These are phyloP conservation scores for Ahaetulla prasina DNA, from an alignment of 2,113 vertebrate genomes.

Conservation along the genomic window DNA sequence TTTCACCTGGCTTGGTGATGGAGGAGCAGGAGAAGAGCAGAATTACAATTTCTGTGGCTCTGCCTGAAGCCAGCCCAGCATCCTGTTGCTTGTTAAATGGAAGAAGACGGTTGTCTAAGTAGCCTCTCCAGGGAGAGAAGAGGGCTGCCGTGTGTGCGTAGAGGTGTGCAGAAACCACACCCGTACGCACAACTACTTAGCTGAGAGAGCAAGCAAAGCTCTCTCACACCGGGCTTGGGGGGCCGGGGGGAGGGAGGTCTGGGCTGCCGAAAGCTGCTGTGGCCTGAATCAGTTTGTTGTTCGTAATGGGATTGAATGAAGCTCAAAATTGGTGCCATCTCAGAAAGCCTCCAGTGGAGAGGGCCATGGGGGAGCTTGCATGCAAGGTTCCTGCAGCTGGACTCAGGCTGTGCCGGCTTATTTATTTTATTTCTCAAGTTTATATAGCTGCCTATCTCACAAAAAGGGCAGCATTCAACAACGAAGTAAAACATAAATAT, in stretches of 20 bases:
- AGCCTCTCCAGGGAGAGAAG: constrained; percentile 26
- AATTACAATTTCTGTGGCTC: constrained; percentile 45
- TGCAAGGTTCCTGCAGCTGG: background rate
- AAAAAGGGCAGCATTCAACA: no score
- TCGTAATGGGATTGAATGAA: constrained; percentile 31
- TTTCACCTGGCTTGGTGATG: background rate
- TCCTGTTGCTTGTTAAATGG: constrained; percentile 28
- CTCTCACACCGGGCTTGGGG: background rate
- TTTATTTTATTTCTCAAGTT: background rate
- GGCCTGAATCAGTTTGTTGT: constrained; percentile 1
- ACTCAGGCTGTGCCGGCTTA: background rate
- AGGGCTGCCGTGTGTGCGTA: accelerated
- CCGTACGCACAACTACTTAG: accelerated
- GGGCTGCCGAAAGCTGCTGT: background rate
- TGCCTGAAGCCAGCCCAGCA: constrained; percentile 24
- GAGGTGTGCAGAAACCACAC: background rate
- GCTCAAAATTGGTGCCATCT: constrained; percentile 22
- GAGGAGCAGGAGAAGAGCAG: constrained; percentile 6
- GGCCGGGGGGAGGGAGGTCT: background rate
- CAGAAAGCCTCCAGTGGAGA: constrained; percentile 33
- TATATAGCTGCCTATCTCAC: no score
- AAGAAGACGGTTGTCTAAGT: constrained; percentile 18
- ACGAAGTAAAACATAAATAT: no score
- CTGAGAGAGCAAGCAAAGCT: background rate
- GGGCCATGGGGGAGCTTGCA: background rate